Conservation (phyloP, 2,113 vertebrate genomes). For the Stegostoma tigrinum region DNA sequence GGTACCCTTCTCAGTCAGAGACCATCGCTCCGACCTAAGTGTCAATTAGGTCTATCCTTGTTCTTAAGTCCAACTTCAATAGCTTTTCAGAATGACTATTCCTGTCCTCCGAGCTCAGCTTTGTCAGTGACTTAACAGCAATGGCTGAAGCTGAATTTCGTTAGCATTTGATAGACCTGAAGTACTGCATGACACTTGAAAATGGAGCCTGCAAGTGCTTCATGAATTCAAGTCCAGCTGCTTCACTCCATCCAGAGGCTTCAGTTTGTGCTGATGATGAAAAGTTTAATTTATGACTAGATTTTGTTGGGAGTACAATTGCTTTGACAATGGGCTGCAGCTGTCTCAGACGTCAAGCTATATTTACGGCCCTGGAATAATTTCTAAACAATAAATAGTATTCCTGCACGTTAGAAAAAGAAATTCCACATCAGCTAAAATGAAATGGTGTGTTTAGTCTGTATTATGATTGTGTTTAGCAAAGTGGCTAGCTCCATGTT, state of each 20-base stretch:
- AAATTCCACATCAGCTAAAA: background rate
- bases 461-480: background rate
- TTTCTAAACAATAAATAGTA: background rate
- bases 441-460: background rate
- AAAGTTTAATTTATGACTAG: slow-evolving; percentile 25
- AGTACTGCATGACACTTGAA: slow-evolving; percentile 20
- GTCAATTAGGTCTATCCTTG: background rate
- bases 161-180: slow-evolving; percentile 7
- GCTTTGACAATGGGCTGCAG: slow-evolving; percentile 11
- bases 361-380: background rate
- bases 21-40: background rate
- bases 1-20: background rate
- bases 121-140: slow-evolving; percentile 26
- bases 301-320: slow-evolving; percentile 28
- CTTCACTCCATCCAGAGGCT: slow-evolving; percentile 32
- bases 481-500: background rate
- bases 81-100: background rate
- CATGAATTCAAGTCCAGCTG: slow-evolving; percentile 34
- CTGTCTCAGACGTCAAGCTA: background rate
- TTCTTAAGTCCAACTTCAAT: background rate
- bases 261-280: slow-evolving; percentile 24
- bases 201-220: slow-evolving; percentile 15
- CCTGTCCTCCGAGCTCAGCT: background rate
- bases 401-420: background rate
- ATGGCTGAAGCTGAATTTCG: slow-evolving; percentile 28